Evolutionary conservation across 2,113 vertebrate genomes (phyloP).

Genomic region (Butastur rufipennis): DNA sequence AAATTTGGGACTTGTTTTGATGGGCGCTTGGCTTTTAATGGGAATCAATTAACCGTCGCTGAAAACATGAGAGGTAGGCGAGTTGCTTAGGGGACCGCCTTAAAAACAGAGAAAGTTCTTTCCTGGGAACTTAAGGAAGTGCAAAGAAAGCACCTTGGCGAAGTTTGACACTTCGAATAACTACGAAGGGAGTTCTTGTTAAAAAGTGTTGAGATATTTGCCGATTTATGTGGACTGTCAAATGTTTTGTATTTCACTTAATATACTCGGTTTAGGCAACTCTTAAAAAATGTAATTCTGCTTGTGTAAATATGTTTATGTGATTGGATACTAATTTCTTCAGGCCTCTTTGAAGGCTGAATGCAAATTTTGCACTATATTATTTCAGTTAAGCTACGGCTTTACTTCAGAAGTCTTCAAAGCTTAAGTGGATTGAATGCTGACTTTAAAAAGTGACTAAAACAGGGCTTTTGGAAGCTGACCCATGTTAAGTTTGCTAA

Average conservation of each 20-base stretch:
- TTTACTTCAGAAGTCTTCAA: background rate
- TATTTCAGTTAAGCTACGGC: background rate
- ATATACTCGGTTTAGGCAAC: background rate
- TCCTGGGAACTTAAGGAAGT: background rate
- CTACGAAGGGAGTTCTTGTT: background rate
- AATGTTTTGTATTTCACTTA: background rate
- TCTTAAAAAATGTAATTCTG: background rate
- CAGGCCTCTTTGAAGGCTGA: background rate
- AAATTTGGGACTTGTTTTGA: accelerated
- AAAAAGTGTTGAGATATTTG: background rate
- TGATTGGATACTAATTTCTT: background rate
- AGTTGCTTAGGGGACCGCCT: background rate
- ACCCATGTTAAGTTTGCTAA: background rate
- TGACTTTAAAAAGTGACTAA: background rate
- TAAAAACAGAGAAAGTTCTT: background rate
- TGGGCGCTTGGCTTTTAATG: background rate
- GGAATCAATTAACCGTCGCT: background rate
- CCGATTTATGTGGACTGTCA: too few species aligned
- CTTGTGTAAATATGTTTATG: background rate
- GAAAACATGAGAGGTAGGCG: accelerated
- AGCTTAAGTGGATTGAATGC: background rate
- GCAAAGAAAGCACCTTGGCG: background rate
- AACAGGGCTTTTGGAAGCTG: background rate
- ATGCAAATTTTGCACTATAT: background rate
- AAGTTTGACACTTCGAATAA: background rate